These are phyloP conservation scores for Ophioninae sp. DNA, from an alignment of 2,888 invertebrate genomes.

Conservation along the genomic window DNA sequence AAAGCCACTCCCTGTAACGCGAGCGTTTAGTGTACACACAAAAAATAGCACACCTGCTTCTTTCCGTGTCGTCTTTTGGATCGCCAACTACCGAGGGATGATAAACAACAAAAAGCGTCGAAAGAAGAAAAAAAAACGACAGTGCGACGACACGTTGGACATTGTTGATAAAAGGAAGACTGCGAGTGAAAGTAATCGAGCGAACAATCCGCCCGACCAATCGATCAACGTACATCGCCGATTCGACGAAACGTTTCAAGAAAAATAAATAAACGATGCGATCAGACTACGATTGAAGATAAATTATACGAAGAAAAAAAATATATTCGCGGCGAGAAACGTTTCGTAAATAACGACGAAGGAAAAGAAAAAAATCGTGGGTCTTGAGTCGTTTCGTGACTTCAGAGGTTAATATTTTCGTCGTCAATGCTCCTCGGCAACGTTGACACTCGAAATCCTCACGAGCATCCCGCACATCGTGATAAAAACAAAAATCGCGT, in stretches of 20 bases:
- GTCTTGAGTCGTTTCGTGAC: not conserved
- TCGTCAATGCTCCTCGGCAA: not conserved
- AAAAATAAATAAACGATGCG: not conserved
- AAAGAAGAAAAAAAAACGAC: not conserved
- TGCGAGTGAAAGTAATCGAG: not conserved
- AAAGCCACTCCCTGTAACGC: constrained; percentile 67
- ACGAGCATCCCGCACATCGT: not conserved
- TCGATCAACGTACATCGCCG: not conserved
- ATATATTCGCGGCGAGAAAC: not conserved
- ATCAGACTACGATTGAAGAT: not conserved
- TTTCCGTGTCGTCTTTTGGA: not conserved
- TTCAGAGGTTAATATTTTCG: not conserved
- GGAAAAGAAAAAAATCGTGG: not conserved
- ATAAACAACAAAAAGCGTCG: constrained; percentile 15
- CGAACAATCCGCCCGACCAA: not conserved
- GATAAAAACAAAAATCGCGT: constrained; percentile 29
- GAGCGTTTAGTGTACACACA: constrained; percentile 42
- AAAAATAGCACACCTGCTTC: constrained; percentile 12
- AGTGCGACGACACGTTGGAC: not conserved
- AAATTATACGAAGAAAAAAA: not conserved
- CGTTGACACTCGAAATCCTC: not conserved
- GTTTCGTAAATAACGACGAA: not conserved
- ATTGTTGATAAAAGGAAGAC: not conserved
- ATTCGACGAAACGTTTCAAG: not conserved
- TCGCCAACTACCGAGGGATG: not conserved